These are phyloP conservation scores for Apis dorsata DNA, from an alignment of 1,140 invertebrate species.

Conservation along the genomic window DNA sequence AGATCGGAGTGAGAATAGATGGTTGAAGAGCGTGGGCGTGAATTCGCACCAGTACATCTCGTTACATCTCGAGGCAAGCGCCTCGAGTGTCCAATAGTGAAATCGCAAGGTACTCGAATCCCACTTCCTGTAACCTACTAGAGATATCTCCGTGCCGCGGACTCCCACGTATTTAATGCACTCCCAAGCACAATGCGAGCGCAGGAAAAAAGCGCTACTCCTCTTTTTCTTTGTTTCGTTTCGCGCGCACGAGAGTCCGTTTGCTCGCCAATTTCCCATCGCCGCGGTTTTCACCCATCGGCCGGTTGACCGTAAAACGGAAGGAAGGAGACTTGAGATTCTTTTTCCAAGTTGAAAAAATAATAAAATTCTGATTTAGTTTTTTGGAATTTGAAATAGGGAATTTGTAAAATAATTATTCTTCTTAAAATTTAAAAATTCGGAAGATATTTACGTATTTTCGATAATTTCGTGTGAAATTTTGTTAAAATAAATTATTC, in stretches of 20 bases:
- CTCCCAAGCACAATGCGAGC: conserved; percentile 45
- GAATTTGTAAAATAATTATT: no score
- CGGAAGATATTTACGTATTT: no score
- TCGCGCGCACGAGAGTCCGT: conserved; percentile 46
- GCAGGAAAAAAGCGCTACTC: conserved; percentile 63
- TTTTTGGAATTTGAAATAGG: no score
- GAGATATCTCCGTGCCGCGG: conserved; percentile 54
- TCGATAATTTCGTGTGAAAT: no score
- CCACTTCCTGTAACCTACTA: conserved; percentile 64
- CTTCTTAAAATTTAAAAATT: no score
- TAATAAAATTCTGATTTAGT: no score
- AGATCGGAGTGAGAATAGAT: not conserved
- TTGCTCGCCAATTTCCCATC: conserved; percentile 69
- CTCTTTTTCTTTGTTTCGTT: conserved; percentile 65
- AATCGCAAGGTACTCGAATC: conserved; percentile 52
- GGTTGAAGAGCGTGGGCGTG: conserved; percentile 7
- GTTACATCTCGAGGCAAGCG: not conserved
- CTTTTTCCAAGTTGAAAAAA: no score
- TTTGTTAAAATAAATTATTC: no score
- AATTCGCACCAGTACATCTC: conserved; percentile 8
- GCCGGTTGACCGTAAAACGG: no score
- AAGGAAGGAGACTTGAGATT: no score
- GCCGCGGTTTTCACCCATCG: conserved; percentile 52
- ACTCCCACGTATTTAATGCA: conserved; percentile 70
- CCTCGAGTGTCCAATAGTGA: conserved; percentile 47